Conservation (phyloP, 2,113 vertebrate species). For the Falco punctatus region DNA sequence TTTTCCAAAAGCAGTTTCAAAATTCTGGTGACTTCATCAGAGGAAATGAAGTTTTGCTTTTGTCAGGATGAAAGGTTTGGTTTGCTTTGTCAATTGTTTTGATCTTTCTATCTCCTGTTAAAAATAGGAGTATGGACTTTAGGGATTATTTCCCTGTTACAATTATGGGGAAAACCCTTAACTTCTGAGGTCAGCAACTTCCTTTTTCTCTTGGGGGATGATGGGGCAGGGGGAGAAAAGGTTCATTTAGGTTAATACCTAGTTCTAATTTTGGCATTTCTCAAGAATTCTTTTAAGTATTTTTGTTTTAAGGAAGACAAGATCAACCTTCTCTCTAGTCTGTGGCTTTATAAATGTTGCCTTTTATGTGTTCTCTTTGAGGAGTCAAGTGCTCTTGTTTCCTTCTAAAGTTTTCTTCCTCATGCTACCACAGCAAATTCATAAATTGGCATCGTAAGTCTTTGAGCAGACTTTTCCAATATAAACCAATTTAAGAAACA, state of each 20-base stretch:
- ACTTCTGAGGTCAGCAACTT: not conserved
- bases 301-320: not conserved
- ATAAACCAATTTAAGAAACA: not conserved
- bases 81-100: not conserved
- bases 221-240: no score
- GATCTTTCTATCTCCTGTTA: not conserved
- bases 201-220: not conserved
- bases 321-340: not conserved
- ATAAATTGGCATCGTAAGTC: not conserved
- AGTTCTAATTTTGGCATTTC: not conserved
- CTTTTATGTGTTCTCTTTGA: not conserved
- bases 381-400: not conserved
- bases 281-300: accelerated
- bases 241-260: not conserved
- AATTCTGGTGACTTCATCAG: not conserved
- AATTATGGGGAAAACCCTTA: not conserved
- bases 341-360: not conserved
- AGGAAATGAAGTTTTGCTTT: not conserved
- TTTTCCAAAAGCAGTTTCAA: not conserved
- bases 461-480: not conserved
- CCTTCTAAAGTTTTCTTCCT: not conserved
- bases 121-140: not conserved
- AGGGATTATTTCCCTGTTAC: not conserved
- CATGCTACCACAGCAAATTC: not conserved
- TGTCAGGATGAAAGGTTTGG: not conserved